phyloP scores from a whole-genome alignment of 2,797 vertebrate genomes.

The Syngnathus rostellatus region DNA sequence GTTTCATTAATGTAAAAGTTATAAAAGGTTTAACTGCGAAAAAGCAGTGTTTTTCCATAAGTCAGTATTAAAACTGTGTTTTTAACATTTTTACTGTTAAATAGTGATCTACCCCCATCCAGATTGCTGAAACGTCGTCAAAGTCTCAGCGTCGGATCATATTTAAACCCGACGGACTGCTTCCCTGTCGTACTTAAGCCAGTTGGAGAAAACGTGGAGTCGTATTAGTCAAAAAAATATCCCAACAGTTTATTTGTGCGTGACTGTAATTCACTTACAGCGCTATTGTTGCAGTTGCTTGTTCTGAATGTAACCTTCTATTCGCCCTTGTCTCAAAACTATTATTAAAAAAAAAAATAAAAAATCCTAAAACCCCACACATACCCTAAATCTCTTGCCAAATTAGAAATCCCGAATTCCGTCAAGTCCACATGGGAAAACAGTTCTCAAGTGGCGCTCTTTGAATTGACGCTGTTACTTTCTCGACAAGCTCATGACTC shows the following conservation, averaged over 20 bases:
- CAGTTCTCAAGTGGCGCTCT: constrained; percentile 9
- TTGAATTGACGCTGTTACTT: constrained; percentile 30
- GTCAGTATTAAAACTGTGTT: constrained; percentile 70
- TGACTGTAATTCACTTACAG: constrained; percentile 46
- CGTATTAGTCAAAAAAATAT: constrained; percentile 27
- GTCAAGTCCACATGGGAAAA: not conserved
- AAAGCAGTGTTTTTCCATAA: constrained; percentile 44
- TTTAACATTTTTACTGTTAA: constrained; percentile 59
- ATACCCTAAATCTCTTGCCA: not conserved
- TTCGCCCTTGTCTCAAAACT: constrained; percentile 1
- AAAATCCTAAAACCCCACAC: not conserved
- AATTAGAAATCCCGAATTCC: not conserved
- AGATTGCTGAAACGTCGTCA: constrained; percentile 40
- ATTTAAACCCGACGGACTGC: constrained; percentile 11
- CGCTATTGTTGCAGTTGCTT: constrained; percentile 36
- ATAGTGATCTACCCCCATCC: constrained; percentile 39
- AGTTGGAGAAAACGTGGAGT: constrained; percentile 24
- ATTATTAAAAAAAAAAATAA: not conserved
- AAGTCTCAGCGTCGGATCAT: constrained; percentile 33
- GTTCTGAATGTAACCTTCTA: constrained; percentile 53
- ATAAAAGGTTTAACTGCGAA: constrained; percentile 13
- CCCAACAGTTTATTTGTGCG: constrained; percentile 53
- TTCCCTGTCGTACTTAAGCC: constrained; percentile 13
- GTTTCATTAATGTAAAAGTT: constrained; percentile 26
- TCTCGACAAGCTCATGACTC: constrained; percentile 16